Base-by-base conservation (phyloP, 64 coral and sea anemone genomes). In the Exaiptasia diaphana region DNA sequence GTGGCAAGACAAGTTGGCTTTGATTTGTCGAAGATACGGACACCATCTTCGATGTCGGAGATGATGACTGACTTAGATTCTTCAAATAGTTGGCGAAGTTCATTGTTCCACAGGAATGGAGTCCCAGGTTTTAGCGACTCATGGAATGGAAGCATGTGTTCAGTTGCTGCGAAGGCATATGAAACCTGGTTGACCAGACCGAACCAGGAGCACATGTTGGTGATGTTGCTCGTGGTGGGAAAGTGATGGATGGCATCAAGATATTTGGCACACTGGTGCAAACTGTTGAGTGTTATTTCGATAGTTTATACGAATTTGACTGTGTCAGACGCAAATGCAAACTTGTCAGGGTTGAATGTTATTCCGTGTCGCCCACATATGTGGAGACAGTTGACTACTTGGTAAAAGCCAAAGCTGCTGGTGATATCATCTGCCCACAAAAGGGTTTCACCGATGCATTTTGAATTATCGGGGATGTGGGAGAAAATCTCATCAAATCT, bases 1-100 rank as follows among this genome's bases (percentile, higher is more conserved):
- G 64, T 83, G 43, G 80, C 64, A 10, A 83, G 77, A 39, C 77
- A 80, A 3, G 77, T 65, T 26, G 64, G 80, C 30, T 83, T 83
- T 4, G 68, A 85, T 34, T 73, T 85, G 18, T 85, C 82, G 42
- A 74, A 85, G 67, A 85, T 74, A 30, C 18, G 68, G 20, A 85
- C 67, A 29, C 82, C 67, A 28, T 74, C 67, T 85, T 85, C 20
- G 36, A 85, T 85, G 13, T 83, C 80, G 26, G n/a, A 26, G 48
- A 85, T 74, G 82, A 85, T 85, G 10, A 73, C 14, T 20, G 46
- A 42, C 73, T 57, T 85, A 7, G 82, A 85, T 52, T 85, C 82
- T 32, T 72, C 48, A 52, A 85, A 85, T 4, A 83, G 3, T 5
- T 50, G 20, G 45, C 70, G 68, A 5, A 73, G 82, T 17, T 85